A percentile compares a stretch with the other conserved stretches of the same genome.
Evolutionary conservation across 2,888 invertebrate species (phyloP).

Genomic region (Apodemia zela): DNA sequence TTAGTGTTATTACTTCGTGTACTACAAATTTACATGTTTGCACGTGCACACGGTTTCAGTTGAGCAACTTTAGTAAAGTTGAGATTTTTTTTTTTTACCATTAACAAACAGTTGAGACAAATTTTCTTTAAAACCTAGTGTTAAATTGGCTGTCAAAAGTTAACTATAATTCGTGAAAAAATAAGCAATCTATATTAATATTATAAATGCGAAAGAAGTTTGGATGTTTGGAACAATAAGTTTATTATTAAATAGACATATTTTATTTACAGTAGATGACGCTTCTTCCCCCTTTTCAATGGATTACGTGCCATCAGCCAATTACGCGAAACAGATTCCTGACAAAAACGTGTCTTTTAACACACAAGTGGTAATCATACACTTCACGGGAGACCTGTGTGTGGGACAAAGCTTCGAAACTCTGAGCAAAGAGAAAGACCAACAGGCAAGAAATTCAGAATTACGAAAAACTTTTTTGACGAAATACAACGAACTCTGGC

Average conservation of each 20-base stretch:
- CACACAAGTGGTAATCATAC: slow-evolving; percentile 82
- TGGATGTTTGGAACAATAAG: too few species aligned
- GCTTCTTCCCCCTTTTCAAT: slow-evolving; percentile 44
- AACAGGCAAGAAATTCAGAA: slow-evolving; percentile 82
- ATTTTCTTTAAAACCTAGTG: too few species aligned
- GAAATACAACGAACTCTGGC: slow-evolving; percentile 74
- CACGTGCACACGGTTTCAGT: too few species aligned
- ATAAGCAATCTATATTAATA: too few species aligned
- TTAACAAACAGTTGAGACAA: too few species aligned
- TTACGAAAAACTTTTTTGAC: slow-evolving; percentile 78
- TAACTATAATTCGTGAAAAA: too few species aligned
- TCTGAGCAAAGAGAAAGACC: slow-evolving; percentile 82
- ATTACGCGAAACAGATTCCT: slow-evolving; percentile 56
- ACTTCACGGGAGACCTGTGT: slow-evolving; percentile 81
- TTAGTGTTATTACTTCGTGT: too few species aligned
- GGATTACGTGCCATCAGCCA: slow-evolving; percentile 50
- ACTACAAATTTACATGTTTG: too few species aligned
- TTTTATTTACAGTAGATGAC: slow-evolving; percentile 47
- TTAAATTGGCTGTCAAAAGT: too few species aligned
- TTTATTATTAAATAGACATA: neutral
- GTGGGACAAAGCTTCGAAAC: slow-evolving; percentile 80
- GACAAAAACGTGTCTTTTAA: slow-evolving; percentile 74
- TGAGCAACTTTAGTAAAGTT: too few species aligned
- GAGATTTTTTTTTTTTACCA: too few species aligned
- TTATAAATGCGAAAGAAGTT: too few species aligned